Conservation (phyloP, 2,797 vertebrate genomes). For the Pterois miles region DNA sequence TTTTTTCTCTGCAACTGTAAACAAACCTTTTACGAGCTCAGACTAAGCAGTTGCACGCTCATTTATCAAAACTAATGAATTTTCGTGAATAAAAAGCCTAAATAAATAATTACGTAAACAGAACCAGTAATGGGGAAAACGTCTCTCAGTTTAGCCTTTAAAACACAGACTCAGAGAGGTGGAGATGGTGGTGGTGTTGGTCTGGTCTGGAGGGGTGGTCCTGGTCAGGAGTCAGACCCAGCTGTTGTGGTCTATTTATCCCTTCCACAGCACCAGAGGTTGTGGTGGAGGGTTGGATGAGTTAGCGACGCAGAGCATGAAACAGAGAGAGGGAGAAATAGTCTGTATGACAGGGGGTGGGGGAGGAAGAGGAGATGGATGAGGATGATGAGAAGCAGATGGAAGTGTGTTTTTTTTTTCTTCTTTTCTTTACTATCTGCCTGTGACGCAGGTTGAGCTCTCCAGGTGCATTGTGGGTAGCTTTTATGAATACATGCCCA, state of each 20-base stretch:
- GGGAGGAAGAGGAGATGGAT: slow-evolving; percentile 63
- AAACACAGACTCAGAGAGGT: slow-evolving; percentile 30
- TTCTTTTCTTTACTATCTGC: slow-evolving; percentile 51
- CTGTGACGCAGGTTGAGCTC: slow-evolving; percentile 72
- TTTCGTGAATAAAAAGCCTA: slow-evolving; percentile 39
- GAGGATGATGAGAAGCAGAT: slow-evolving; percentile 80
- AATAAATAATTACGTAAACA: slow-evolving; percentile 62
- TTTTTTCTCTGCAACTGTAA: slow-evolving; percentile 40
- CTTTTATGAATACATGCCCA: slow-evolving; percentile 36
- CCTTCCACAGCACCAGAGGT: slow-evolving; percentile 62
- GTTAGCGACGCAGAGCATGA: slow-evolving; percentile 61
- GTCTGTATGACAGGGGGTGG: slow-evolving; percentile 49
- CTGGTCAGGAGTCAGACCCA: slow-evolving; percentile 67
- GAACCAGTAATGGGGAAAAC: slow-evolving; percentile 40
- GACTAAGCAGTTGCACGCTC: slow-evolving; percentile 11
- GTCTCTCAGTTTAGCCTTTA: slow-evolving; percentile 19
- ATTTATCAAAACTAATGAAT: slow-evolving; percentile 55
- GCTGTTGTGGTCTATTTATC: slow-evolving; percentile 75
- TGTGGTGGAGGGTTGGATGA: slow-evolving; percentile 64
- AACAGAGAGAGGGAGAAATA: slow-evolving; percentile 50
- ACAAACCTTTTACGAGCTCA: slow-evolving; percentile 49
- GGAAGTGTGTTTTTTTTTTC: slow-evolving; percentile 51
- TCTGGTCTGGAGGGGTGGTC: slow-evolving; percentile 77
- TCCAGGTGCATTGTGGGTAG: slow-evolving; percentile 81
- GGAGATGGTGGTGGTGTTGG: slow-evolving; percentile 48